phyloP scores from a whole-genome alignment of 1,140 invertebrate genomes.

The Metopolophium dirhodum region DNA sequence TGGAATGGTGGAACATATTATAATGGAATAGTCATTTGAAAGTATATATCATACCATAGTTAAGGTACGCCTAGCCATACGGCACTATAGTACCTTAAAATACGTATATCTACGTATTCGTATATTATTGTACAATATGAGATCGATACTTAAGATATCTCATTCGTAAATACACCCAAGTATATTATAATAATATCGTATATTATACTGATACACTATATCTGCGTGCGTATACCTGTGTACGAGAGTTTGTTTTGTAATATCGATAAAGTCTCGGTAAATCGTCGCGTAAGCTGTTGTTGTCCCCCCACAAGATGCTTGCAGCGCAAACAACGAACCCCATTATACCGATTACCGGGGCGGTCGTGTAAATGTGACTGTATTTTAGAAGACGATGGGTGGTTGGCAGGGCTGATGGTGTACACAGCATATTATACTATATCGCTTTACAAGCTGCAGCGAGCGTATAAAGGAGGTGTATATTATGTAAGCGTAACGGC shows the following conservation, averaged over 20 bases:
- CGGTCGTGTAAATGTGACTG: not conserved
- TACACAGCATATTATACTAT: not conserved
- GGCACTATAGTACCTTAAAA: too few relatives aligned
- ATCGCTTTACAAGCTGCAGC: not conserved
- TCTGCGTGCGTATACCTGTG: not conserved
- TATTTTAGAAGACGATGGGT: not conserved
- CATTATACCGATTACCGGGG: not conserved
- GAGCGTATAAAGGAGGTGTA: not conserved
- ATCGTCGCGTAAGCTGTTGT: not conserved
- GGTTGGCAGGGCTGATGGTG: not conserved
- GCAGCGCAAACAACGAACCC: not conserved
- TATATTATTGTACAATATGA: not conserved
- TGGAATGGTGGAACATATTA: too few relatives aligned
- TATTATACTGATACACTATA: too few relatives aligned
- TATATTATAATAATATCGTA: too few relatives aligned
- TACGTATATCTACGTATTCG: too few relatives aligned
- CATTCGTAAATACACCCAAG: not conserved
- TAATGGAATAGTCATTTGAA: not conserved
- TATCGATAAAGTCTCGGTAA: constrained; percentile 6
- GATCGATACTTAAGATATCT: not conserved
- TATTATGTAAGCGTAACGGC: not conserved
- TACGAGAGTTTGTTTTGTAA: not conserved
- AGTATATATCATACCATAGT: not conserved
- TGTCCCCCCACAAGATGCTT: not conserved
- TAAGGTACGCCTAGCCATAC: too few relatives aligned